Evolutionary conservation across 2,888 invertebrate genomes (phyloP), one percentile per base, ranked within the genome.

Genomic region (Acanthosepion esculentum): DNA sequence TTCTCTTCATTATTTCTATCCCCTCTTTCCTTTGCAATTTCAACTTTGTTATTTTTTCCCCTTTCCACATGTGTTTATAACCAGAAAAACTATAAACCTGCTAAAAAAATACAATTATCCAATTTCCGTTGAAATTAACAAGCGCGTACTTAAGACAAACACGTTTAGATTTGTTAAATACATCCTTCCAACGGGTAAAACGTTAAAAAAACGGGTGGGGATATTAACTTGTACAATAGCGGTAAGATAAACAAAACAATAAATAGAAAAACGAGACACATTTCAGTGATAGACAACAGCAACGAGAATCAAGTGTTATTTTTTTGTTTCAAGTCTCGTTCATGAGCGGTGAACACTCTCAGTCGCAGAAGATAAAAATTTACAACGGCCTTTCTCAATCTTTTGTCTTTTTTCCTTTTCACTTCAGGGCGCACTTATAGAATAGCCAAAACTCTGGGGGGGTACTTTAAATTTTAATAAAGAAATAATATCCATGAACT

Each of bases 51-150:
- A n/a, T 78, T 78, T 78, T 8, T n/a, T n/a, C 6, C n/a, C 78
- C 15, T 29, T n/a, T 7, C 78, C 78, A 7, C 78, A 78, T 18
- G 78, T 29, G n/a, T 78, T 78, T 78, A 78, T 78, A 78, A 78
- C 78, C 33, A 78, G 78, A 78, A 78, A 78, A 78, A 78, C 78
- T n/a, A 78, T 78, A 78, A 78, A 78, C 78, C 78, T 12, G 78
- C 33, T 78, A 78, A 78, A 78, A 78, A 78, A 78, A 78, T 78
- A 78, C 78, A 78, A 78, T 78, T 78, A n/a, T 78, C 78, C n/a
- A n/a, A 78, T 78, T 78, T 78, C 78, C 78, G 78, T 33, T 78
- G 78, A 23, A 78, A 78, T n/a, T 33, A 33, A 78, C 78, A 78
- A 78, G 78, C 78, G 12, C 15, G 4, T 15, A n/a, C n/a, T 78